Evolutionary conservation across 2,113 vertebrate species (phyloP), one percentile per base, ranked within the genome.

Genomic region (Pseudolaguvia tuberculata): DNA sequence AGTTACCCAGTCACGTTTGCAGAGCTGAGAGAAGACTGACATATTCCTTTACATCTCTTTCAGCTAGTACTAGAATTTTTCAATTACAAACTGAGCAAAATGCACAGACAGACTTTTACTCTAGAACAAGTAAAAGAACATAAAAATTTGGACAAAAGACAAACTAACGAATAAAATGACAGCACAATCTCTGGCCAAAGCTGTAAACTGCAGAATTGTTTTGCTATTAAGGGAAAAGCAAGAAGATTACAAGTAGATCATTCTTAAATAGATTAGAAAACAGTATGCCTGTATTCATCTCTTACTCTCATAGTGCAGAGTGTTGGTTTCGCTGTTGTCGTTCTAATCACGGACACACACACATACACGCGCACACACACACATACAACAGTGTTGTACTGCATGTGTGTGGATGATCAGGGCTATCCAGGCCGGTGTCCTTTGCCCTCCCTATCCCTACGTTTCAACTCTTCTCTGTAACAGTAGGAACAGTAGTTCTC

Each of bases 401-500:
- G 48, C 66, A 70, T 59, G 55, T 61, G 73, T 75, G 45, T 23
- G 39, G 52, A 51, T 58, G 50, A 58, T 61, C 2, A n/a, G 77
- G 77, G 75, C 82, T 84, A 85, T 93, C 90, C 94, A 83, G 92
- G 92, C 82, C 91, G 86, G 70, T 92, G 89, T 51, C 87, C 89
- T 78, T 92, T 93, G 81, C 83, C 87, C 83, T 94, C 92, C 62
- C 89, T 90, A 87, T 96, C 95, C 87, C 94, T 93, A 84, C 94
- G 93, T 80, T 94, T 94, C 70, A 97, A 81, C 88, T 99, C 97
- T 88, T 99, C 97, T 78, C 93, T 94, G 91, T 94, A 99, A 91
- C 97, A 99, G 90, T 94, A 99, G 50, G 97, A 99, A 83, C 97
- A 99, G 87, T 91, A 95, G 91, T 94, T 94, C 81, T 99, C 95